Conservation (phyloP, 2,888 invertebrate species). For the Podotricha telesiphe region DNA sequence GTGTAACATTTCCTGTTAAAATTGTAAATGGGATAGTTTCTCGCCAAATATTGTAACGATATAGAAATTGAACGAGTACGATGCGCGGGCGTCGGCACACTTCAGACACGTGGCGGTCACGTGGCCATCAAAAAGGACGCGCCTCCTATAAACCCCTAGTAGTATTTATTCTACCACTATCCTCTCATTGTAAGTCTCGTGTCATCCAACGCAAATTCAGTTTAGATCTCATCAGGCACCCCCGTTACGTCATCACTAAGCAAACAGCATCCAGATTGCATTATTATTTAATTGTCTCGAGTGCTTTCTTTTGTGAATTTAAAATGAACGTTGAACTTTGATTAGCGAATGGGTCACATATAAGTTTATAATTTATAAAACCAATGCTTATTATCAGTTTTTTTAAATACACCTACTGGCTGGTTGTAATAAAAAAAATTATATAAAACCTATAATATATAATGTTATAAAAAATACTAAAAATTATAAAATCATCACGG, state of each 20-base stretch:
- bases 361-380: neutral
- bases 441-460: neutral
- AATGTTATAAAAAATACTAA: constrained; percentile 23
- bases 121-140: constrained; percentile 60
- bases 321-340: constrained; percentile 51
- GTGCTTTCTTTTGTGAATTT: constrained; percentile 63
- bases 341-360: constrained; percentile 38
- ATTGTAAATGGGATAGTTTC: constrained; percentile 73
- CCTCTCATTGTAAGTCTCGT: constrained; percentile 72
- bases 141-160: constrained; percentile 47
- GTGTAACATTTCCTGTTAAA: constrained; percentile 80
- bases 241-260: constrained; percentile 57
- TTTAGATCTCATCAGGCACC: constrained; percentile 76
- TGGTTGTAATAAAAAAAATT: neutral
- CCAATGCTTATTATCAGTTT: neutral
- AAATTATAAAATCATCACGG: constrained; percentile 39
- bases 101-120: constrained; percentile 50
- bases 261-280: constrained; percentile 78
- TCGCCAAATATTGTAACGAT: constrained; percentile 60
- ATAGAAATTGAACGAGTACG: constrained; percentile 46
- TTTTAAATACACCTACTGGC: neutral
- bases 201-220: constrained; percentile 72
- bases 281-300: constrained; percentile 79
- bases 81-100: constrained; percentile 50
- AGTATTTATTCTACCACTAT: constrained; percentile 79